These are phyloP conservation scores for Scaptomyza reducta DNA, from an alignment of 2,888 invertebrate genomes.

Conservation along the genomic window DNA sequence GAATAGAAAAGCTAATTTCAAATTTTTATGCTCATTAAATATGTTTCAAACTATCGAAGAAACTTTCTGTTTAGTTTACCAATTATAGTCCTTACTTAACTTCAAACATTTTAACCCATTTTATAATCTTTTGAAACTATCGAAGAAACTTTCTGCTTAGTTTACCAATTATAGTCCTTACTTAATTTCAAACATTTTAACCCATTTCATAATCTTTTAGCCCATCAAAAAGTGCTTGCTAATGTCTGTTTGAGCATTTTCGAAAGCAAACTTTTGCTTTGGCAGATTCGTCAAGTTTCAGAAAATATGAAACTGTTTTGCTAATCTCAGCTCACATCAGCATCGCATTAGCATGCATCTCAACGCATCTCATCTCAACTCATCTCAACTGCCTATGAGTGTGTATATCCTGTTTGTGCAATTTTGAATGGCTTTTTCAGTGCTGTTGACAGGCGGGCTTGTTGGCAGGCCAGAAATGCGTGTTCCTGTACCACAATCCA, in stretches of 20 bases:
- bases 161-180: no score
- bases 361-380: constrained; percentile 14
- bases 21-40: background rate
- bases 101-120: no score
- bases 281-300: background rate
- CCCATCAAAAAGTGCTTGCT: background rate
- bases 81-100: no score
- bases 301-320: constrained; percentile 4
- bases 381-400: background rate
- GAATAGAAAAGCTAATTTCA: no score
- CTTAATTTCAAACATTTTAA: no score
- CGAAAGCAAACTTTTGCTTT: background rate
- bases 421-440: constrained; percentile 13
- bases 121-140: background rate
- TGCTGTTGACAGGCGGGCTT: constrained; percentile 20
- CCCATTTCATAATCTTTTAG: background rate
- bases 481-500: constrained; percentile 12
- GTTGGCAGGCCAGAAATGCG: background rate
- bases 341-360: constrained; percentile 26
- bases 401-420: constrained; percentile 7
- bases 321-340: constrained; percentile 6
- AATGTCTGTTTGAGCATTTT: background rate
- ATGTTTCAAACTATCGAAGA: background rate
- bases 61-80: no score
- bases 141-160: no score